Percentiles rank a stretch among this genome's conserved stretches.
Evolutionary conservation across 2,888 invertebrate genomes (phyloP).

Genomic region (Papilio protenor): DNA sequence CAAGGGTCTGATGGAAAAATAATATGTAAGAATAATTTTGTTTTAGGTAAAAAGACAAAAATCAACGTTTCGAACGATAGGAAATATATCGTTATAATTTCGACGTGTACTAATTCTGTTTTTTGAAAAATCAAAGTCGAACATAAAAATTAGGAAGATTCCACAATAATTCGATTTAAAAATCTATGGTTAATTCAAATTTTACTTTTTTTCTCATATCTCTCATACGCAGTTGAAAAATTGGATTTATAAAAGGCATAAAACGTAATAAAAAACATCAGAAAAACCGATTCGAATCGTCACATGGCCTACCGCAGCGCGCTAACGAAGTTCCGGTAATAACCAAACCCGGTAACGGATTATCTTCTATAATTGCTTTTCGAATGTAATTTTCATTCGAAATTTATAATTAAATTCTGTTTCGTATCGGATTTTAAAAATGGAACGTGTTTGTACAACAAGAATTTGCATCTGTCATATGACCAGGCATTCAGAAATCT

Average conservation of each 20-base stretch:
- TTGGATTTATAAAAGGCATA: background rate
- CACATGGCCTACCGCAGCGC: background rate
- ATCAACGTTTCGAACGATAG: background rate
- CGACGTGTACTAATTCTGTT: background rate
- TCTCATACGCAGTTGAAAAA: background rate
- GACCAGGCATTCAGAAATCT: background rate
- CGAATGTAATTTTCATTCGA: conserved; percentile 18
- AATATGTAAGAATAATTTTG: background rate
- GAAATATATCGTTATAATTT: background rate
- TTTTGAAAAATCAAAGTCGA: background rate
- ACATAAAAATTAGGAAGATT: too few species aligned
- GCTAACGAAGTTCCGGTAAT: conserved; percentile 1
- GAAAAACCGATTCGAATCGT: background rate
- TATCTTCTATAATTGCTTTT: conserved; percentile 15
- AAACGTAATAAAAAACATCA: background rate
- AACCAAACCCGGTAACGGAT: conserved; percentile 17
- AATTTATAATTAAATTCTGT: background rate
- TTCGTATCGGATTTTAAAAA: background rate
- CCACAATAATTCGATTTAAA: too few species aligned
- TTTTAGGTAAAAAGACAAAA: background rate
- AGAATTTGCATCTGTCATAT: background rate
- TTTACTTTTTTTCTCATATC: too few species aligned
- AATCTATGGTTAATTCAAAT: too few species aligned
- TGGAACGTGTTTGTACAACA: background rate
- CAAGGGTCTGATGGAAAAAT: conserved; percentile 23